phyloP scores from a whole-genome alignment of 2,113 vertebrate genomes.

The Phrynosoma blainvillii region DNA sequence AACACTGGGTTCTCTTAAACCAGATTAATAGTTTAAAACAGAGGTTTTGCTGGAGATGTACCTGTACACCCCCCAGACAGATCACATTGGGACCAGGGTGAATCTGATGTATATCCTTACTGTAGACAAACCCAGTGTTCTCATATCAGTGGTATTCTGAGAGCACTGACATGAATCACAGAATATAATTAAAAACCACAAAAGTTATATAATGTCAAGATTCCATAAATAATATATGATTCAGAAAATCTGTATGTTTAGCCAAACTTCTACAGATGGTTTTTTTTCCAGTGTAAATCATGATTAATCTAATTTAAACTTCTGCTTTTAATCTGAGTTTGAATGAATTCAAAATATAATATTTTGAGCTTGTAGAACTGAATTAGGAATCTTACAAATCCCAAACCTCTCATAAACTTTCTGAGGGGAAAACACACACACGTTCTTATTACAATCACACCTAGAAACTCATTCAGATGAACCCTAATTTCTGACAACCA shows the following conservation, averaged over 20 bases:
- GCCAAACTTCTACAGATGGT: background rate
- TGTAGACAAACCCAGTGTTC: background rate
- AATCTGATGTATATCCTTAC: no score
- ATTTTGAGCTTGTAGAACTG: background rate
- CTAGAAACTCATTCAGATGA: background rate
- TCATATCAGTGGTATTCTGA: background rate
- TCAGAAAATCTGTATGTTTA: conserved; percentile 5
- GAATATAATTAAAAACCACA: background rate
- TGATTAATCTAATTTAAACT: conserved; percentile 20
- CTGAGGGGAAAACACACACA: background rate
- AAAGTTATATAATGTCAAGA: background rate
- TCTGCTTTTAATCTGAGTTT: background rate
- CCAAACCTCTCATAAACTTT: background rate
- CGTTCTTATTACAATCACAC: background rate
- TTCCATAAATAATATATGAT: background rate
- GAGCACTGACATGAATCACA: conserved; percentile 4
- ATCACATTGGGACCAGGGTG: no score
- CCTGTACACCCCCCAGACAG: no score
- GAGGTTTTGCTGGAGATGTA: no score
- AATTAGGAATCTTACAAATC: background rate
- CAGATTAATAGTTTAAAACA: no score
- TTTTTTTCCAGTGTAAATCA: conserved; percentile 15
- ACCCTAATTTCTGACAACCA: background rate
- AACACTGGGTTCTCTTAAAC: no score
- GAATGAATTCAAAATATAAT: background rate